A percentile compares a stretch with the other conserved stretches of the same genome.
Evolutionary conservation across 2,797 vertebrate genomes (phyloP).

Genomic region (Bovichtus variegatus): DNA sequence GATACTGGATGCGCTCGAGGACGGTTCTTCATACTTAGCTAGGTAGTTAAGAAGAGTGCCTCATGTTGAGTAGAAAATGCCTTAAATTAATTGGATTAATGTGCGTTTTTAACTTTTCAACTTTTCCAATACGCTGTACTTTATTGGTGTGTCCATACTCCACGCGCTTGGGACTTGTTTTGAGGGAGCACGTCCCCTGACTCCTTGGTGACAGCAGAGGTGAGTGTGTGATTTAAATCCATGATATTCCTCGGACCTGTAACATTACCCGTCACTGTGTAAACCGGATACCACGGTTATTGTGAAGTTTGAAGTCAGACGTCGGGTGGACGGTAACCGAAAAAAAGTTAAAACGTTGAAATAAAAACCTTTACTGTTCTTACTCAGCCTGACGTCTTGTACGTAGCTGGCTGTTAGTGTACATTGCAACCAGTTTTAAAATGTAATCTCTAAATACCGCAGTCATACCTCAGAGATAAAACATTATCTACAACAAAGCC

Average conservation of each 20-base stretch:
- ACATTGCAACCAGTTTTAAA: not conserved
- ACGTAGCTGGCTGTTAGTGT: not conserved
- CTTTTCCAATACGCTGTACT: not conserved
- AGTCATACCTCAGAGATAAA: conserved; percentile 55
- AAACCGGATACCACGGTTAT: accelerated
- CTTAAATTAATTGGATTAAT: conserved; percentile 54
- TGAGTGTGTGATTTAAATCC: conserved; percentile 64
- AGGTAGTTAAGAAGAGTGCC: conserved; percentile 30
- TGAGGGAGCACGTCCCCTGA: conserved; percentile 58
- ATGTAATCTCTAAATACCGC: not conserved
- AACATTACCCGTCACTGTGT: conserved; percentile 6
- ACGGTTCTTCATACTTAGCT: conserved; percentile 42
- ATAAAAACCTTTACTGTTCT: not conserved
- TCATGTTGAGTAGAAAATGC: conserved; percentile 64
- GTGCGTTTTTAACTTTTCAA: not conserved
- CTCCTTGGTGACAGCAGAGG: conserved; percentile 78
- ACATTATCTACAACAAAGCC: conserved; percentile 57
- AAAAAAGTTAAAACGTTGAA: not conserved
- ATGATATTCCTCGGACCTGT: not conserved
- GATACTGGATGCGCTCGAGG: conserved; percentile 67
- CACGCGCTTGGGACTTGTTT: conserved; percentile 53
- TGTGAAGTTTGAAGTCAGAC: not conserved
- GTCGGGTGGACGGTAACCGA: not conserved
- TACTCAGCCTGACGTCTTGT: not conserved
- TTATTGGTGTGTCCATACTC: not conserved